Base-by-base conservation (phyloP, 2,797 vertebrate species). In the Helarctos malayanus region DNA sequence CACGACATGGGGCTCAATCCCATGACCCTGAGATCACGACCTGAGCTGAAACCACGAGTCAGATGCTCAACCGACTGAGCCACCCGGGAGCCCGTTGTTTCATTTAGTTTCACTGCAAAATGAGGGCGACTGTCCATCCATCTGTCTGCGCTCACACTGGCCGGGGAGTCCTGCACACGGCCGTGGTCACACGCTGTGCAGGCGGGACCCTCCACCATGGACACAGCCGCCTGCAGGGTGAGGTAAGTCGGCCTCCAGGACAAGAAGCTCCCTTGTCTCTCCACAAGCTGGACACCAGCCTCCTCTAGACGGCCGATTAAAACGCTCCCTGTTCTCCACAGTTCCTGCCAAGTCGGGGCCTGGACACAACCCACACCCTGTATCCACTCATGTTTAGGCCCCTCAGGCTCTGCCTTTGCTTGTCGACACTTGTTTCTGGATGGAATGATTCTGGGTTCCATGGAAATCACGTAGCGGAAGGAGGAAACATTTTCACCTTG, bases 381-480 rank as follows among this genome's bases (percentile, higher is more conserved):
- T 32, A 15, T 7, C 61, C 16, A 7, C 13, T 32, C 61, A 32
- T 32, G 61, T 63, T 63, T 2, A 29, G 49, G 21, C 41, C 80
- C 73, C 80, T 57, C 57, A 7, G 29, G 12, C 47, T 29, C 52
- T 61, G 7, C 23, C 41, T 92, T 75, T 69, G 61, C 83, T 76
- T 61, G 61, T 84, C 23, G 7, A 73, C 71, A 73, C 69, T 61
- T 49, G 4, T 68, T 80, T 82, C 45, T 54, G 63, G 59, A 11
- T 35, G 47, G n/a, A 88, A 41, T n/a, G 32, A 79, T 16, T 94
- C 47, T 80, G 32, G 19, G 38, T 90, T 56, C 69, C 45, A 38
- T 16, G 41, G 14, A 89, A 92, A 57, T 94, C 81, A 87, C 89
- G 56, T 87, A 69, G 89, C 68, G 82, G 93, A 96, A 92, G 29